Conservation (phyloP, 1,140 invertebrate genomes). For the Drosophila neocordata region DNA sequence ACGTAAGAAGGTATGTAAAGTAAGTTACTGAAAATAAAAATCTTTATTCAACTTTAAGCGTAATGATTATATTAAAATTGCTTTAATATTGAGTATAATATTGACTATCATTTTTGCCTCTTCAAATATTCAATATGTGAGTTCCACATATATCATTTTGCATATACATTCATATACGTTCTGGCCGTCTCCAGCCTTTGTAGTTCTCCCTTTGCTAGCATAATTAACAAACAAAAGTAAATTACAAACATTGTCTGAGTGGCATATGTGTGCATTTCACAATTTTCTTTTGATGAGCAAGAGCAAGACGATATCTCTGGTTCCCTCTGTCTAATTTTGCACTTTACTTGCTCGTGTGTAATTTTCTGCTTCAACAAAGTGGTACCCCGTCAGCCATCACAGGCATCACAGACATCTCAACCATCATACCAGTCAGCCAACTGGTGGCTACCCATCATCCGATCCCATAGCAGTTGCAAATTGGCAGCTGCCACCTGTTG, state of each 20-base stretch:
- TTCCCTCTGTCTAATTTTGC: slow-evolving; percentile 52
- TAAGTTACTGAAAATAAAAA: too few relatives aligned
- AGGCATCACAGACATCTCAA: neutral
- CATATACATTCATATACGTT: neutral
- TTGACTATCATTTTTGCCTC: neutral
- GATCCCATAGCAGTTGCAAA: slow-evolving; percentile 24
- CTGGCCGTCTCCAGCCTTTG: neutral
- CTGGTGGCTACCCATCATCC: neutral
- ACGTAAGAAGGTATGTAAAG: too few relatives aligned
- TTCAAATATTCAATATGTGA: neutral
- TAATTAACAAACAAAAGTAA: slow-evolving; percentile 60
- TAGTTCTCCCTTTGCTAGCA: slow-evolving; percentile 1
- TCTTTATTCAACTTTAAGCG: too few relatives aligned
- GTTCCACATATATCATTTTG: neutral
- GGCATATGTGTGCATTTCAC: slow-evolving; percentile 19
- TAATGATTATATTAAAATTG: neutral
- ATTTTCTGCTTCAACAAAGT: slow-evolving; percentile 52
- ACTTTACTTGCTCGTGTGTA: slow-evolving; percentile 54
- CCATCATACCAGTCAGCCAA: neutral
- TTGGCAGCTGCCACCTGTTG: slow-evolving; percentile 48
- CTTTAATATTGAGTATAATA: neutral
- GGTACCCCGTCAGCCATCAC: neutral
- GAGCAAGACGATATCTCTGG: slow-evolving; percentile 24
- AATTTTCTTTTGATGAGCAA: slow-evolving; percentile 38
- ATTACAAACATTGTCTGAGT: slow-evolving; percentile 41